Conservation (phyloP, 2,797 vertebrate genomes). For the Phalanger gymnotis region DNA sequence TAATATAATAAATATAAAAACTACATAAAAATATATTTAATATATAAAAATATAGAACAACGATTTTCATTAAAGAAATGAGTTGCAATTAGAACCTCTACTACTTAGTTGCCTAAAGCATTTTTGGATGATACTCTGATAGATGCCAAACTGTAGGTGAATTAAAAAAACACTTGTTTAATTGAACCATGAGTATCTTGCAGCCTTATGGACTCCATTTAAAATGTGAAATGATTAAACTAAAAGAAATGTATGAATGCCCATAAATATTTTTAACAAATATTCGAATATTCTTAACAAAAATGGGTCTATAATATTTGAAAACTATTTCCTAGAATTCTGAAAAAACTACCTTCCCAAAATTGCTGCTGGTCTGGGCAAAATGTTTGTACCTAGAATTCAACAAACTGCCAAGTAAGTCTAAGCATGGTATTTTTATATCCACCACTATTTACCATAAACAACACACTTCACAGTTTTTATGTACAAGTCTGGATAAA, state of each 20-base stretch:
- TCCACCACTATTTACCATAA: slow-evolving; percentile 4
- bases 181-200: neutral
- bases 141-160: neutral
- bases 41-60: neutral
- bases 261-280: slow-evolving; percentile 15
- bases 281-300: no score
- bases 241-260: neutral
- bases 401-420: slow-evolving; percentile 3
- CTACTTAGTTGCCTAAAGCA: neutral
- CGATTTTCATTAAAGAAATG: slow-evolving; percentile 28
- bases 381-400: slow-evolving; percentile 54
- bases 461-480: slow-evolving; percentile 1
- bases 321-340: slow-evolving; percentile 13
- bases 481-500: neutral
- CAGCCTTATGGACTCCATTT: neutral
- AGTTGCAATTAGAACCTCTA: neutral
- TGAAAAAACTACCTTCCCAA: neutral
- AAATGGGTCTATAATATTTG: neutral
- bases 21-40: no score
- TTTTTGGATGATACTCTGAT: neutral
- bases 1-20: no score
- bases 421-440: slow-evolving; percentile 50
- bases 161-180: slow-evolving; percentile 8
- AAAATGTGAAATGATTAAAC: neutral
- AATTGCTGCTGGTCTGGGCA: neutral